phyloP scores from a whole-genome alignment of 2,113 vertebrate species.

The Hydrochoerus hydrochaeris region DNA sequence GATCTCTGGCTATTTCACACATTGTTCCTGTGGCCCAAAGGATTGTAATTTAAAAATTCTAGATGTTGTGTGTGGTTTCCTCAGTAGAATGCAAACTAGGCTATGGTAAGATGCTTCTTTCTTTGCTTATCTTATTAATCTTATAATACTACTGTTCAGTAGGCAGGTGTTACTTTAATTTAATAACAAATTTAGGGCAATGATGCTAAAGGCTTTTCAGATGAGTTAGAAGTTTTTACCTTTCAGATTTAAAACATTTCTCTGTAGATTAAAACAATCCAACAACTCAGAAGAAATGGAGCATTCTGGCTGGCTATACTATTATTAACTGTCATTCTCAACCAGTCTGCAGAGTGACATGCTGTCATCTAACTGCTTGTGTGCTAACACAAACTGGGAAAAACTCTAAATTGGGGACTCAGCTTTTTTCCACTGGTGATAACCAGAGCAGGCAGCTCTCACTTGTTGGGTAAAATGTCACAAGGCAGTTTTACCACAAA shows the following conservation, averaged over 20 bases:
- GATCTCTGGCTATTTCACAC: neutral
- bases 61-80: neutral
- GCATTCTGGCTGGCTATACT: neutral
- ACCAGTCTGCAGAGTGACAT: neutral
- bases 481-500: neutral
- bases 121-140: neutral
- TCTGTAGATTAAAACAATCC: neutral
- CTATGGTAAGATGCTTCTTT: neutral
- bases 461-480: neutral
- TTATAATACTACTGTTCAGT: neutral
- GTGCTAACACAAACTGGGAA: neutral
- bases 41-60: neutral
- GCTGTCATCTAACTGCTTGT: neutral
- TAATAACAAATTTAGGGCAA: neutral
- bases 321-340: neutral
- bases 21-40: neutral
- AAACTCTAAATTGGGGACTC: no score
- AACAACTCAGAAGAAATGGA: neutral
- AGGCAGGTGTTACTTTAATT: neutral
- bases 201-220: neutral
- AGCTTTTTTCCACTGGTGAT: neutral
- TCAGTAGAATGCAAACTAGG: neutral
- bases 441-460: neutral
- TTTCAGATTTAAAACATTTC: neutral
- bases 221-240: neutral